These are phyloP conservation scores for Picus viridis DNA, from an alignment of 2,797 vertebrate species.

Conservation along the genomic window DNA sequence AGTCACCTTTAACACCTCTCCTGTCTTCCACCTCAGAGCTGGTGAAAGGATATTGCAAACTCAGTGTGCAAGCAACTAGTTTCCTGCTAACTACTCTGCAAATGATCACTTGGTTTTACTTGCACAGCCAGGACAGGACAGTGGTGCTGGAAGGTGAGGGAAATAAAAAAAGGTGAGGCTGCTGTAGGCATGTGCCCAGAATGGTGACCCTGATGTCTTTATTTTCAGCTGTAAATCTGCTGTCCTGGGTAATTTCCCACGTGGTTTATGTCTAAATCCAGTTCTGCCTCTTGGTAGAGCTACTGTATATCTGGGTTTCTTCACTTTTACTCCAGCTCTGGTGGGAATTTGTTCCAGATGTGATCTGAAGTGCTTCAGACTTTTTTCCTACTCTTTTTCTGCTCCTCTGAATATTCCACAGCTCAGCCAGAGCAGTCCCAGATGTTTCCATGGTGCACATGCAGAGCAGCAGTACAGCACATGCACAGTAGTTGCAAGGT, in stretches of 20 bases:
- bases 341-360: neutral
- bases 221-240: neutral
- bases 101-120: neutral
- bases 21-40: neutral
- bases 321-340: neutral
- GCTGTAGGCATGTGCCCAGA: neutral
- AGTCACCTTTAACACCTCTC: neutral
- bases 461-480: neutral
- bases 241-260: neutral
- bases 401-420: neutral
- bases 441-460: neutral
- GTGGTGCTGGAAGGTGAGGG: neutral
- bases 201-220: neutral
- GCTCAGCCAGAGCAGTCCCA: neutral
- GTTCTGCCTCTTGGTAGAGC: neutral
- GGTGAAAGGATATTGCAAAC: neutral
- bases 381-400: neutral
- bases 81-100: neutral
- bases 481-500: neutral
- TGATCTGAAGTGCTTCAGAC: neutral
- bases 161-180: neutral
- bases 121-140: neutral
- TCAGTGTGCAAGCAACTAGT: rapidly evolving
- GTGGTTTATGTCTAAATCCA: neutral
- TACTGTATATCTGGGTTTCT: neutral